Evolutionary conservation across 2,797 vertebrate species (phyloP), one percentile per base, ranked within the genome.

Genomic region (Phoeniculus purpureus): DNA sequence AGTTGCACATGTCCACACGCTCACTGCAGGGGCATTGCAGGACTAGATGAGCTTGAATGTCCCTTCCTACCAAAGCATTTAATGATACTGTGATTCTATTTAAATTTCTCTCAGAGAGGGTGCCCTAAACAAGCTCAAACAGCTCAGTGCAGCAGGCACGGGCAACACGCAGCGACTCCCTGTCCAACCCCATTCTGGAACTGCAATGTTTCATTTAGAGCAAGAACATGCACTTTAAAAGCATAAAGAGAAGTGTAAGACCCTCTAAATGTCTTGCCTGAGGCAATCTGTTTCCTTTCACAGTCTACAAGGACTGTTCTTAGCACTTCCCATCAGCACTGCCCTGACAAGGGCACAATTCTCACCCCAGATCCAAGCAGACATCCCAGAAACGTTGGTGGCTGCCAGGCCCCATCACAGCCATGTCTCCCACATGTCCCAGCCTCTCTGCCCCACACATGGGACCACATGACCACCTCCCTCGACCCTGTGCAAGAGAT

Each of bases 271-370:
- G 87, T 80, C 66, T 80, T 16, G 89, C 91, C 93, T 61, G 16
- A 87, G 80, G 94, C 87, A 85, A 78, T 86, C 85, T 75, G 73
- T 78, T 87, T 86, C 77, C 61, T 82, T 90, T 89, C 79, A 65
- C 81, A 37, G 80, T 73, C 86, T 81, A 37, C 71, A 31, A 87
- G 65, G 52, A 92, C 78, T 50, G 68, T 81, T 94, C 88, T 84
- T 32, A 65, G 82, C 78, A 3, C 82, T 91, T 90, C 52, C 47
- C 78, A 37, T 60, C 9, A 3, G 32, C 0, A 1, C 50, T 6
- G 25, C 67, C 70, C n/a, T 3, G 10, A 9, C 3, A 2, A 65
- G 78, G 82, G 72, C 59, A 40, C 48, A 2, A 1, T 47, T 83
- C 71, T 75, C 86, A 66, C 62, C 87, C 62, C 52, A 76, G 80